These are phyloP conservation scores for Lathronympha strigana DNA, from an alignment of 2,888 invertebrate species.

Conservation along the genomic window DNA sequence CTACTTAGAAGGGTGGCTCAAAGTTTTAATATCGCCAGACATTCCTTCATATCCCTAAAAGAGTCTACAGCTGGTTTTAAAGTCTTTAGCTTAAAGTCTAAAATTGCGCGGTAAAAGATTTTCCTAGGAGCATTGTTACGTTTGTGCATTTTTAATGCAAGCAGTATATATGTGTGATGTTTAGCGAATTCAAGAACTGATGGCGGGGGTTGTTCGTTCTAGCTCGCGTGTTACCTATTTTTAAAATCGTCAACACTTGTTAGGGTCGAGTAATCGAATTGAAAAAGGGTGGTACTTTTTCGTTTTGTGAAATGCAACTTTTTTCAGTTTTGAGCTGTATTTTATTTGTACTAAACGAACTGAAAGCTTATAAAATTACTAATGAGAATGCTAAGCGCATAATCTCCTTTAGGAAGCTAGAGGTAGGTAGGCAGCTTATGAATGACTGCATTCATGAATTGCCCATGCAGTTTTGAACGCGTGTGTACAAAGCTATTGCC, in stretches of 20 bases:
- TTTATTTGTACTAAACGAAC: neutral
- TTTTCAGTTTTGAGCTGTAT: neutral
- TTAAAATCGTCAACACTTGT: conserved; percentile 35
- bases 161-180: conserved; percentile 56
- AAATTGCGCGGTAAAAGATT: neutral
- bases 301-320: neutral
- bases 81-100: neutral
- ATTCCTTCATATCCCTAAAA: conserved; percentile 15
- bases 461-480: too few species aligned
- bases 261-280: conserved; percentile 20
- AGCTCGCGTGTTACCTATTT: conserved; percentile 21
- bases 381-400: too few species aligned
- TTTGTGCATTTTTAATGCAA: conserved; percentile 39
- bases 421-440: too few species aligned
- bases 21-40: conserved; percentile 74
- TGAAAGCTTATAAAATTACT: neutral
- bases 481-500: too few species aligned
- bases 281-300: conserved; percentile 10
- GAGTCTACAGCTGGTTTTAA: neutral
- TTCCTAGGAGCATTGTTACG: conserved; percentile 1
- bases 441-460: too few species aligned
- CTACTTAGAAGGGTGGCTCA: conserved; percentile 80
- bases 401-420: too few species aligned
- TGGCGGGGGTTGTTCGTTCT: conserved; percentile 56
- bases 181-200: conserved; percentile 75